phyloP scores from a whole-genome alignment of 2,797 vertebrate species.

The Sebastes trivittatus region DNA sequence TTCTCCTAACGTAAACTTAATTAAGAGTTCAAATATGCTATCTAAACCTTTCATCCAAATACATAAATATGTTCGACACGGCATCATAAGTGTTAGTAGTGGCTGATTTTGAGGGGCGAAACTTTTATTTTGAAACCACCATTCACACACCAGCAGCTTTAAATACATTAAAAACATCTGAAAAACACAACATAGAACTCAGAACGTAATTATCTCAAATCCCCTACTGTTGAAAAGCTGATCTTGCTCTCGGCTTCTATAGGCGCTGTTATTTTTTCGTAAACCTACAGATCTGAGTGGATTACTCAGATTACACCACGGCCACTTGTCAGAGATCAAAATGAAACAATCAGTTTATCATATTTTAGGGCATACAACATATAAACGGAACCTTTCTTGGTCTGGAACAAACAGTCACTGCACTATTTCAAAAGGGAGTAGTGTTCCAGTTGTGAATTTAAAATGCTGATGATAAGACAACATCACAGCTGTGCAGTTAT shows the following conservation, averaged over 20 bases:
- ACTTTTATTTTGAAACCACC: neutral
- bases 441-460: neutral
- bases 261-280: neutral
- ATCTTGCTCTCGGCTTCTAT: neutral
- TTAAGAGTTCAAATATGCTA: conserved; percentile 82
- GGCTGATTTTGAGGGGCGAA: neutral
- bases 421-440: neutral
- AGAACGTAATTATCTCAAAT: neutral
- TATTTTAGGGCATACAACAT: neutral
- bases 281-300: neutral
- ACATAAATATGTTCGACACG: conserved; percentile 83
- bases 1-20: conserved; percentile 82
- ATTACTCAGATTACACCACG: neutral
- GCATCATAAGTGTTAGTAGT: neutral
- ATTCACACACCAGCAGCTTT: conserved; percentile 7
- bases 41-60: conserved; percentile 69
- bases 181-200: neutral
- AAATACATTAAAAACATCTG: neutral
- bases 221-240: neutral
- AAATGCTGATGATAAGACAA: neutral
- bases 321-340: neutral
- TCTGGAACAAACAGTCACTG: neutral
- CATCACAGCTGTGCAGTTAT: neutral
- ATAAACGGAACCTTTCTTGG: neutral
- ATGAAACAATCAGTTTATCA: neutral